Percentiles rank a stretch among this genome's conserved stretches.
phyloP scores from a whole-genome alignment of 2,888 invertebrate genomes.

The Dromius quadrimaculatus region DNA sequence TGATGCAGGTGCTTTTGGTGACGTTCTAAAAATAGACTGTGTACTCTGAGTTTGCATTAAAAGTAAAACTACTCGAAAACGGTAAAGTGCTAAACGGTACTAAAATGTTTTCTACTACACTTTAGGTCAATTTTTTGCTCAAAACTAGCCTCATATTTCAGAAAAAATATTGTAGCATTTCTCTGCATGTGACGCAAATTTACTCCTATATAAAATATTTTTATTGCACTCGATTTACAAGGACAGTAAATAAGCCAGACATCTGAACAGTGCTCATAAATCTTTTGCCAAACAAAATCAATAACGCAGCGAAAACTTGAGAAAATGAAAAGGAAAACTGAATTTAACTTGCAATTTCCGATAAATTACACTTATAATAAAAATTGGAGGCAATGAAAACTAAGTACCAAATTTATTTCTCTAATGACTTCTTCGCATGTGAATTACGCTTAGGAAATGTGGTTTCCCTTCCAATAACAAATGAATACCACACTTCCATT shows the following conservation, averaged over 20 bases:
- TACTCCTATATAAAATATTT: neutral
- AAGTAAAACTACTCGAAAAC: neutral
- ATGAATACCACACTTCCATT: neutral
- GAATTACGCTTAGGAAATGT: conserved; percentile 7
- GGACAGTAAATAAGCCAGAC: neutral
- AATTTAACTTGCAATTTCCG: neutral
- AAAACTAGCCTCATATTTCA: neutral
- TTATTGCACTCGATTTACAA: neutral
- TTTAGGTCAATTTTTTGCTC: too few relatives aligned
- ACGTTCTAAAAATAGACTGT: conserved; percentile 4
- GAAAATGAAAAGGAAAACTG: neutral
- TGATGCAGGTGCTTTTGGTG: neutral
- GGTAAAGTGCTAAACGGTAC: neutral
- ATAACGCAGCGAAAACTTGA: neutral
- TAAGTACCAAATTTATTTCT: too few relatives aligned
- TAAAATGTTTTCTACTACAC: too few relatives aligned
- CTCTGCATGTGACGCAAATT: neutral
- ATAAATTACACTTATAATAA: too few relatives aligned
- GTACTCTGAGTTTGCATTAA: neutral
- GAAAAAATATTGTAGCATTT: neutral
- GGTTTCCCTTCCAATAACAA: conserved; percentile 11
- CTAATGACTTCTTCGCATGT: conserved; percentile 28
- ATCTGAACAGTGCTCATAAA: too few relatives aligned
- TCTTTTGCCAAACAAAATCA: conserved; percentile 9
- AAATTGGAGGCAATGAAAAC: too few relatives aligned